These are phyloP conservation scores for Ceyx margarethae DNA, from an alignment of 2,113 vertebrate genomes.

Conservation along the genomic window DNA sequence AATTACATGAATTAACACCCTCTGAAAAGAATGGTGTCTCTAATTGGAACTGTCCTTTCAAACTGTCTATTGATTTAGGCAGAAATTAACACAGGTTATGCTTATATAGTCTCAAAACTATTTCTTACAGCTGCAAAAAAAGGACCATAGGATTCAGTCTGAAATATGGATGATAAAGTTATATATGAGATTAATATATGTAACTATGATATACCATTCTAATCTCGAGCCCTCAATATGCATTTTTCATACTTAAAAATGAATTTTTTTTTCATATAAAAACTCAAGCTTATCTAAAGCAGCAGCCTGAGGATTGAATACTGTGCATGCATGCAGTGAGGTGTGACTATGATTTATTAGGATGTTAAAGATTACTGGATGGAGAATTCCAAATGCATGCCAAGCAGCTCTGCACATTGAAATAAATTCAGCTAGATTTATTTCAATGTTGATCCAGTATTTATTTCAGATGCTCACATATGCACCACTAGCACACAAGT, in stretches of 20 bases:
- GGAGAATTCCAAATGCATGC: background rate
- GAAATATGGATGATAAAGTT: background rate
- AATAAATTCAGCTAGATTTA: constrained; percentile 43
- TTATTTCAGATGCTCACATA: background rate
- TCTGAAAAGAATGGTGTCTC: background rate
- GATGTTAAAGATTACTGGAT: background rate
- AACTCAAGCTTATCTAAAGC: background rate
- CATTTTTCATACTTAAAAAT: background rate
- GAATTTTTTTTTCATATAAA: background rate
- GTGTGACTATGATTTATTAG: background rate
- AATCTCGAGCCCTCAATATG: background rate
- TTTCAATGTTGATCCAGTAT: constrained; percentile 56
- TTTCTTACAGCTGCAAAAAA: background rate
- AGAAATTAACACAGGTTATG: background rate
- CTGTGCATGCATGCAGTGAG: background rate
- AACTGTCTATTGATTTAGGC: background rate
- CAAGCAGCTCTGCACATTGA: constrained; percentile 53
- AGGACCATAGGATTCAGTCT: background rate
- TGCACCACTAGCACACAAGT: background rate
- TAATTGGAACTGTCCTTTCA: background rate
- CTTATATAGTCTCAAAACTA: background rate
- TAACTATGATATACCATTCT: background rate
- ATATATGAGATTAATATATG: background rate
- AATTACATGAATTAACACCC: background rate
- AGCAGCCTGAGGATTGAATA: background rate